Percentiles rank a stretch among this genome's conserved stretches.
These are phyloP conservation scores for Acronicta leporina DNA, from an alignment of 2,888 invertebrate genomes.

Conservation along the genomic window DNA sequence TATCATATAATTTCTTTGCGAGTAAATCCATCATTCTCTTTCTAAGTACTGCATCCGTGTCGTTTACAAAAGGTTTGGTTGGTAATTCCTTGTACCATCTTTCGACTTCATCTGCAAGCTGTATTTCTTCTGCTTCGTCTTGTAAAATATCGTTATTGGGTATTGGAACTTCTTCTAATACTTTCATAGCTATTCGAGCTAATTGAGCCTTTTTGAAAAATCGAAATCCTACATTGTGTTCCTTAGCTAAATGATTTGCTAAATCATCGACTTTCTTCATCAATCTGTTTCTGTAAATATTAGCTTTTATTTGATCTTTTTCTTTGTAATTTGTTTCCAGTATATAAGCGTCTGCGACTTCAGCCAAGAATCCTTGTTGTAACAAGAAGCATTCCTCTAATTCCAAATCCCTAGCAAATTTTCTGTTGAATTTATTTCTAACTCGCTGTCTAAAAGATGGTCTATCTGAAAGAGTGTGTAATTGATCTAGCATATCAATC, in stretches of 20 bases:
- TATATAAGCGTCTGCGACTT: conserved; percentile 66
- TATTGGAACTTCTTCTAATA: conserved; percentile 64
- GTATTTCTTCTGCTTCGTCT: conserved; percentile 71
- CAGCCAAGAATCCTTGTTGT: conserved; percentile 54
- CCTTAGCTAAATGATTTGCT: conserved; percentile 55
- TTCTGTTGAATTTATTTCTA: conserved; percentile 51
- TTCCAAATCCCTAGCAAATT: conserved; percentile 41
- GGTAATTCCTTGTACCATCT: conserved; percentile 70
- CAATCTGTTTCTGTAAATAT: conserved; percentile 65
- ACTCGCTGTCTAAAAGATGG: conserved; percentile 62
- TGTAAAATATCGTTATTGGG: conserved; percentile 62
- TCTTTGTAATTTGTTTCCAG: conserved; percentile 62
- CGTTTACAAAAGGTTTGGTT: conserved; percentile 45
- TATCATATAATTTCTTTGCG: conserved; percentile 61
- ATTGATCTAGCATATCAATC: conserved; percentile 50
- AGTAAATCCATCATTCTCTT: conserved; percentile 61
- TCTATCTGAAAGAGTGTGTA: conserved; percentile 51
- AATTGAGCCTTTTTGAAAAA: conserved; percentile 54
- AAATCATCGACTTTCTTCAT: conserved; percentile 59
- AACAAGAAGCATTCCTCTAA: conserved; percentile 45
- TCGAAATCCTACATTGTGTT: conserved; percentile 55
- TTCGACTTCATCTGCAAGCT: conserved; percentile 70
- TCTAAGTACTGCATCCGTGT: conserved; percentile 55
- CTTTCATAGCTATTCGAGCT: conserved; percentile 54
- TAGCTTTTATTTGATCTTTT: conserved; percentile 63